Base-by-base conservation (phyloP, 2,113 vertebrate genomes). In the Sakesphorus luctuosus region DNA sequence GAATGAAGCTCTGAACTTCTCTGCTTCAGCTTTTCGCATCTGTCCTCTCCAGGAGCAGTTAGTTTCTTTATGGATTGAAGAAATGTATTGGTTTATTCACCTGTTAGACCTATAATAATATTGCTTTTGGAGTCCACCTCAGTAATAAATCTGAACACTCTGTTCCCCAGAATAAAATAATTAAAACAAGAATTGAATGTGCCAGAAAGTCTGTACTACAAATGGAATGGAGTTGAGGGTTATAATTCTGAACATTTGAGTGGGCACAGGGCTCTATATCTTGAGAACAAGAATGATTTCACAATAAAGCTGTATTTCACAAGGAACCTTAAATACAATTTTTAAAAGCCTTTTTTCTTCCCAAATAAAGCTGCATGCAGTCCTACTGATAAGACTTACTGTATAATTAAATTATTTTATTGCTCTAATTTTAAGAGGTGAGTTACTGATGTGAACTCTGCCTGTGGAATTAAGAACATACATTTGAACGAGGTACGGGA, bases 71-170 rank as follows among this genome's bases (percentile, higher is more conserved):
- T 80, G 67, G 66, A 84, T 96, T 84, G 84, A 90, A 79, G 95
- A 96, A 97, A 97, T 94, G 35, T 95, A 92, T 97, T 98, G 89
- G 93, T 96, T 97, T 98, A 97, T 95, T 97, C 96, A 97, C 97
- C 89, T 97, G 94, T 96, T 97, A 96, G 82, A 92, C 89, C 90
- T 97, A 63, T 95, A 98, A 98, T 97, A 97, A 97, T 95, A 97
- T 95, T 98, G 91, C 90, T 91, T 95, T 96, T 96, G 97, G 90
- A 97, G 89, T 91, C 90, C 87, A 89, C 83, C 63, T 96, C 33
- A 1, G 84, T 96, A 94, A 97, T 98, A 98, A 97, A 98, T 98
- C 97, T 97, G 87, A 86, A 82, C 81, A 80, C 89, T 97, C 83
- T 86, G 74, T 97, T 97, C 93, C 62, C 81, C 52, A 88, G 97